Evolutionary conservation across 2,888 invertebrate species (phyloP), one percentile per base, ranked within the genome.

Genomic region (Cosmia trapezina): DNA sequence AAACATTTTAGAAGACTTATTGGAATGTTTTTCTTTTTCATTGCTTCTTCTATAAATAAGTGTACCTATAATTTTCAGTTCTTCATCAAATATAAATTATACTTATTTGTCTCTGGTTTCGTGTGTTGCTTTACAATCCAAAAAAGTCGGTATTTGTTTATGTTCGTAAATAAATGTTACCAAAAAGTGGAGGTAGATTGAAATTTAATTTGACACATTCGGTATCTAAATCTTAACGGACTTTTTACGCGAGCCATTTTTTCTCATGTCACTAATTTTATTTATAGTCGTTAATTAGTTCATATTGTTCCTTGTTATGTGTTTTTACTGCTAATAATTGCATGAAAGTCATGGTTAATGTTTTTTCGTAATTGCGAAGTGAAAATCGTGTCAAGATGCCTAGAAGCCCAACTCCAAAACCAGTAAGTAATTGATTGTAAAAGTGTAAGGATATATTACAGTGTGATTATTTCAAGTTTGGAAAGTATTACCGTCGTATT

Each of bases 361-460:
- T n/a, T 56, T 37, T 37, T 0, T 43, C 37, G 64, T 63, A 43
- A 47, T 47, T 45, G 64, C 75, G 57, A 73, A 83, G 70, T 69
- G 53, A 47, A 45, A 61, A 70, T 47, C 33, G n/a, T 28, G 41
- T 41, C 64, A 74, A 53, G 9, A 86, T 87, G 87, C 66, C 83
- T 70, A 74, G 54, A 70, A 85, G 70, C 62, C 68, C 80, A 8
- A 83, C 67, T 60, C 68, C 78, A 0, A 82, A 74, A 43, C 61
- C 63, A 7, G 87, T 86, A 63, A 85, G 86, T 86, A 43, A 8
- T n/a, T 7, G 9, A 6, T 17, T n/a, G 56, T 56, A 63, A n/a
- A 37, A 17, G 14, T 17, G 19, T 33, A 8, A 28, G 1, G 22
- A 53, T 22, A 14, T 7, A 59, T 14, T 1, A 14, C 2, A 7